Base-by-base conservation (phyloP, 2,113 vertebrate genomes). In the Lophura nycthemera region DNA sequence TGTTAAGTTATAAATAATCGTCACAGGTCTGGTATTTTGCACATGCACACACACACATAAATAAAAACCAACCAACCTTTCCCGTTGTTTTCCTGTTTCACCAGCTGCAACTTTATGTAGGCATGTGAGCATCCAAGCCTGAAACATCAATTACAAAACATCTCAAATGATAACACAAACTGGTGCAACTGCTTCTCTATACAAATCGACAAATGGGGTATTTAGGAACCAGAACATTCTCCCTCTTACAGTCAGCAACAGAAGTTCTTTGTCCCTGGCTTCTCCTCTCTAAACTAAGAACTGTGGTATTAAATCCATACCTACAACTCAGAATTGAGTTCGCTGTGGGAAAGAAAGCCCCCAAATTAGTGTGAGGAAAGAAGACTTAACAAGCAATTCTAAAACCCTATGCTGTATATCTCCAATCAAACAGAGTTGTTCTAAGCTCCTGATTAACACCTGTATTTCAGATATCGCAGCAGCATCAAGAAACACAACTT, bases 71-170 rank as follows among this genome's bases (percentile, higher is more conserved):
- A 96, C 96, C 57, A 90, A 99, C 98, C 98, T 98, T 98, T 98
- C 60, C 96, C 96, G 36, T 85, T 96, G 32, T 90, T 88, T 91
- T 98, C 98, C 90, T 98, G 98, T 95, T 98, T 99, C 48, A 98
- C 98, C 75, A 98, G 96, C 90, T 98, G 98, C 89, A 98, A 98
- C 94, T 98, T 99, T 73, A 98, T 94, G 82, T 98, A 98, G 96
- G 98, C 98, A n/a, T 97, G 98, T 36, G 97, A 96, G 29, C 96
- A 97, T 22, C 96, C 97, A 65, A 97, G 92, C 93, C 98, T 99
- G 97, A 66, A 97, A 97, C 48, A 95, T 14, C 69, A 94, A 95
- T 83, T 32, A 86, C 25, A 89, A 65, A 91, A 72, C 36, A 59
- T 50, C 66, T 82, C 78, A 86, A 43, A 76, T 74, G 64, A 64